Percentiles rank a stretch among this genome's conserved stretches.
Evolutionary conservation across 2,113 vertebrate genomes (phyloP).

Genomic region (Ailurus styani): DNA sequence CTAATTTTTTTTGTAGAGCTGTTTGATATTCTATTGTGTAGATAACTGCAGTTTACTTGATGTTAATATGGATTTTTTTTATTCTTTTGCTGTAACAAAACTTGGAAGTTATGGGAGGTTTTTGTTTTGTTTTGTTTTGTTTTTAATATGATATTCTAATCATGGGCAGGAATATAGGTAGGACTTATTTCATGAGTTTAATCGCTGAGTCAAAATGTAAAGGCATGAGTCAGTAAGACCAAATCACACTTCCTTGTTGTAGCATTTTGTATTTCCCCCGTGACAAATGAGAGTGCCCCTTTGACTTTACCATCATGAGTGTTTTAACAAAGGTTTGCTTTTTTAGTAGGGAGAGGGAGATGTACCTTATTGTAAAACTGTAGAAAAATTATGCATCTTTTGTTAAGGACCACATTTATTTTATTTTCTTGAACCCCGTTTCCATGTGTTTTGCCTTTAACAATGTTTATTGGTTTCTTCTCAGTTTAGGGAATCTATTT

Average conservation of each 20-base stretch:
- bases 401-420: neutral
- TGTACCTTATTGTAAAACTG: neutral
- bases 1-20: neutral
- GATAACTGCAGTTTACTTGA: neutral
- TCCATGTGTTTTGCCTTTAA: neutral
- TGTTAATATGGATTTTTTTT: neutral
- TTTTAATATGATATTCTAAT: neutral
- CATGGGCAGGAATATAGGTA: neutral
- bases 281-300: fast-evolving
- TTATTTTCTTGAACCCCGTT: neutral
- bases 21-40: neutral
- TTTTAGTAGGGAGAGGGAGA: neutral
- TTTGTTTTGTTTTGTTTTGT: neutral
- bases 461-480: neutral
- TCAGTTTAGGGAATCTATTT: neutral
- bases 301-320: neutral
- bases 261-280: neutral
- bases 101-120: neutral
- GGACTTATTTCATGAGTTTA: neutral
- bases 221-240: neutral
- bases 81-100: neutral
- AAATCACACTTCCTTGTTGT: neutral
- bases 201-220: neutral
- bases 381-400: neutral
- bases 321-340: neutral